Base-by-base conservation (phyloP, 23 tunicate species). In the Trididemnum miniatum region DNA sequence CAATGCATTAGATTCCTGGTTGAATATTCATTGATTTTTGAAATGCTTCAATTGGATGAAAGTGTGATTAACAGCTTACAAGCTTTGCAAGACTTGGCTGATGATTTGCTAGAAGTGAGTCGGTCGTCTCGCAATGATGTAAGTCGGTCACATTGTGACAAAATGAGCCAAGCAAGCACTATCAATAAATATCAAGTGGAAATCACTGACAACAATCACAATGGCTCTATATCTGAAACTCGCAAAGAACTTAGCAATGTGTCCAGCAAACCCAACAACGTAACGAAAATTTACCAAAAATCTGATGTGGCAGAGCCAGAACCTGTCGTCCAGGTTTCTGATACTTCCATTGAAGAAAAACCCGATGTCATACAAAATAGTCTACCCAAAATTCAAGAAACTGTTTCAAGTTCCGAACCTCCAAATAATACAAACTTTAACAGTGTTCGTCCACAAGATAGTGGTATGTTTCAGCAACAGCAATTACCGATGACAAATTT, bases 401-500 rank as follows among this genome's bases (percentile, higher is more conserved):
- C 65, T 7, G 26, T 3, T 40, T 1, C 5, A 3, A 28, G 15
- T 3, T 37, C 22, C 7, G 24, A 75, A 37, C 2, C 5, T 3
- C 12, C 3, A 36, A 38, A 40, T 9, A 38, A 40, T 23, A 18
- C 5, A 2, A 2, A 4, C 9, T 7, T 36, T 75, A 24, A 40
- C 15, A 7, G 65, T 75, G 44, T 9, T 27, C 52, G 23, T 12
- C 77, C 24, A 71, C 77, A 71, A 12, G 44, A 20, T 15, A 31
- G 7, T 27, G 51, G 15, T 9, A 71, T 27, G 4, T 71, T 31
- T 71, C 50, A 71, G 5, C 44, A 31, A 30, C 22, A 71, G 15
- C 60, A 75, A 50, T 75, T 38, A 30, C 75, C 75, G 12, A 67
- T 67, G 75, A 32, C 5, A 4, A 67, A 67, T 33, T 67, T 67